Percentiles rank a stretch among this genome's conserved stretches.
These are phyloP conservation scores for Sapayoa aenigma DNA, from an alignment of 2,113 vertebrate genomes.

Conservation along the genomic window DNA sequence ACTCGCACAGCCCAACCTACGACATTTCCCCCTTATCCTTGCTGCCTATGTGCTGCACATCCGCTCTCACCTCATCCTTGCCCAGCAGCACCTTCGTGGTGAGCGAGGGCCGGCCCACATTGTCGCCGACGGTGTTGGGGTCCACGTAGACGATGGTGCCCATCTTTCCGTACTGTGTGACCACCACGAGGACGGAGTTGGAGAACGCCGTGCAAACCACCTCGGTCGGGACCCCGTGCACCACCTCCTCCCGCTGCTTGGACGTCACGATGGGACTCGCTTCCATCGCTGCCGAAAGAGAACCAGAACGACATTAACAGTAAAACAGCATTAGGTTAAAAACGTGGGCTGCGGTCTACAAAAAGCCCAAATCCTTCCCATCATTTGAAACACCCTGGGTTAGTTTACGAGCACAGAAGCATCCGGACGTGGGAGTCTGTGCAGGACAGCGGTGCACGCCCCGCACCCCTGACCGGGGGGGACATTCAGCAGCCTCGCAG, in stretches of 20 bases:
- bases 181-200: constrained; percentile 88
- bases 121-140: constrained; percentile 77
- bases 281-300: constrained; percentile 72
- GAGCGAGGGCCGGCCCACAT: constrained; percentile 78
- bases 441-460: too few species aligned
- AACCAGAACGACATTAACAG: neutral
- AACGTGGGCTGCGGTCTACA: neutral
- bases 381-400: neutral
- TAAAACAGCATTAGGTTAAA: neutral
- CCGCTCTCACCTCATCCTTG: constrained; percentile 87
- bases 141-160: constrained; percentile 89
- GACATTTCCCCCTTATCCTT: neutral
- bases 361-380: neutral
- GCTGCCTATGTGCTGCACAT: neutral
- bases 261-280: constrained; percentile 76
- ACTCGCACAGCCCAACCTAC: neutral
- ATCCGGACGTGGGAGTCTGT: neutral
- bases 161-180: constrained; percentile 94
- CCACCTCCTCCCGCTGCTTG: constrained; percentile 77
- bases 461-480: neutral
- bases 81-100: constrained; percentile 91
- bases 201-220: constrained; percentile 93
- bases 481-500: neutral
- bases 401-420: neutral
- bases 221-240: constrained; percentile 85